Conservation (phyloP, 2,888 invertebrate genomes). For the Oxycera nigricornis region DNA sequence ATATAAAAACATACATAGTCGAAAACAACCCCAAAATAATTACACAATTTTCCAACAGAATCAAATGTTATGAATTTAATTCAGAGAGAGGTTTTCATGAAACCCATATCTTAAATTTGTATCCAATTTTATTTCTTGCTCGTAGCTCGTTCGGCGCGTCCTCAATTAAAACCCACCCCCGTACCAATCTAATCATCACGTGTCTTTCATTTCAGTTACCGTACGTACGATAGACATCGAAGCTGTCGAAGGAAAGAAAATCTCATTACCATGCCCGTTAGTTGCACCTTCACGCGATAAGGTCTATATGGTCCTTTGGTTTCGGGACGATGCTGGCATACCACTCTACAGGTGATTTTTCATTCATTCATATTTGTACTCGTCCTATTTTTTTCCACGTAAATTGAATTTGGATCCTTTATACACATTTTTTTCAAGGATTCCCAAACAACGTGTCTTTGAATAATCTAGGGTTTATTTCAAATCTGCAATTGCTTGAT, state of each 20-base stretch:
- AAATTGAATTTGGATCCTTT: background rate
- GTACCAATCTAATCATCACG: background rate
- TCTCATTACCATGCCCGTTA: slow-evolving; percentile 81
- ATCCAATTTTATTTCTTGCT: too few relatives aligned
- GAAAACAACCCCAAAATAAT: too few relatives aligned
- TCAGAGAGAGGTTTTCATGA: too few relatives aligned
- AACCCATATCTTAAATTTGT: too few relatives aligned
- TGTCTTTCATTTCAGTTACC: slow-evolving; percentile 64
- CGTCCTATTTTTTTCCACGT: background rate
- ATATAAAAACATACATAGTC: too few relatives aligned
- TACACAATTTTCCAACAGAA: too few relatives aligned
- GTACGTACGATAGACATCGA: slow-evolving; percentile 71
- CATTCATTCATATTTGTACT: background rate
- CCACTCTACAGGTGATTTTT: slow-evolving; percentile 76
- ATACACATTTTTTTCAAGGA: background rate
- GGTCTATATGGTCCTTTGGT: slow-evolving; percentile 87
- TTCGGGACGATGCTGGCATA: slow-evolving; percentile 78
- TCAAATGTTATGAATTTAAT: too few relatives aligned
- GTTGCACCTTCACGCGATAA: slow-evolving; percentile 78
- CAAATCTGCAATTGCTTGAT: too few relatives aligned
- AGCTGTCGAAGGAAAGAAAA: slow-evolving; percentile 80
- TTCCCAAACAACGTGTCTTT: background rate
- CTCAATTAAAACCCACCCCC: background rate
- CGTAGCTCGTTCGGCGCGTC: background rate
- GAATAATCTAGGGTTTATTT: background rate